These are phyloP conservation scores for Lepisosteus oculatus DNA, from an alignment of 2,113 vertebrate genomes.

Conservation along the genomic window DNA sequence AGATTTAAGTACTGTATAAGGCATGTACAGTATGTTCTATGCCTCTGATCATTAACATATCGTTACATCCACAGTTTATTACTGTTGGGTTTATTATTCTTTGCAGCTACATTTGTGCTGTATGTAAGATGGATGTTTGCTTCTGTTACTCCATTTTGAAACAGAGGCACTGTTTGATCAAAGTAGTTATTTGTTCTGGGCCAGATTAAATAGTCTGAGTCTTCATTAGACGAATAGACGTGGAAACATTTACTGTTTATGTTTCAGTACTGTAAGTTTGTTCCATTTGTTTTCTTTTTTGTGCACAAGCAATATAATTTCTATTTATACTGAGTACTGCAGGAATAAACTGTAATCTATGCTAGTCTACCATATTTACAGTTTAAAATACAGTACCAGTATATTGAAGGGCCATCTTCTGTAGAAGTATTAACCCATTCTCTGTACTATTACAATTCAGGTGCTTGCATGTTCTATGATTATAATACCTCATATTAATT, in stretches of 20 bases:
- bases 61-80: neutral
- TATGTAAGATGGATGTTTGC: neutral
- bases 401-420: no score
- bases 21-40: no score
- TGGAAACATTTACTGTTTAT: neutral
- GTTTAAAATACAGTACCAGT: neutral
- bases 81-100: neutral
- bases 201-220: neutral
- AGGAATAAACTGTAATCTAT: neutral
- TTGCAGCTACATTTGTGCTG: neutral
- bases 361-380: neutral
- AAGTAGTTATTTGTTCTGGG: conserved; percentile 1
- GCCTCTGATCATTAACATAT: neutral
- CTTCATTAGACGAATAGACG: neutral
- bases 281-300: no score
- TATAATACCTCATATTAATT: no score
- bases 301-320: neutral
- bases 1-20: no score
- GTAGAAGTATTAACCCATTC: no score
- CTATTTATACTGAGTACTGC: neutral
- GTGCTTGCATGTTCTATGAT: no score
- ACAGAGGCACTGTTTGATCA: conserved; percentile 5
- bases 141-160: neutral
- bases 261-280: no score
- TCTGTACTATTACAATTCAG: no score